Percentiles rank a stretch among this genome's conserved stretches.
Conservation (phyloP, 2,113 vertebrate species). For the Brachirus orientalis region DNA sequence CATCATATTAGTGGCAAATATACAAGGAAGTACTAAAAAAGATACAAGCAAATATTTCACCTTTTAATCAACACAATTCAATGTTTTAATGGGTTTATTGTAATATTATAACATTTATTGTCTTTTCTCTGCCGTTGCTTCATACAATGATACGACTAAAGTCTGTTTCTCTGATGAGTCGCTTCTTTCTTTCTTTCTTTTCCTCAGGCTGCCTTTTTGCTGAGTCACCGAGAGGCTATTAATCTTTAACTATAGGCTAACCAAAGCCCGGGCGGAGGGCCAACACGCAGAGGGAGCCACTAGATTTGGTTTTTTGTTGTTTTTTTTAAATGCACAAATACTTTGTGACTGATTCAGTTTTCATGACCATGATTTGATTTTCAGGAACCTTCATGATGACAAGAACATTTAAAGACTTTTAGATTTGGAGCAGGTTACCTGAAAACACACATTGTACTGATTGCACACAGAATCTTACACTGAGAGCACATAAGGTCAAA, state of each 20-base stretch:
- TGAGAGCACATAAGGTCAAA: too few species aligned
- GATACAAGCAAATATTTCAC: too few species aligned
- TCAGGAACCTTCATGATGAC: too few species aligned
- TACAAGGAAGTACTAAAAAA: too few species aligned
- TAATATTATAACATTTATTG: too few species aligned
- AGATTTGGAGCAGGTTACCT: too few species aligned
- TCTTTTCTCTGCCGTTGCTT: neutral
- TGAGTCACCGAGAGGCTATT: constrained; percentile 68
- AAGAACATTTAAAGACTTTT: too few species aligned
- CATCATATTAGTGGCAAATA: too few species aligned
- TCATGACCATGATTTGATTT: neutral
- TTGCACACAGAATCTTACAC: too few species aligned
- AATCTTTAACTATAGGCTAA: constrained; percentile 64
- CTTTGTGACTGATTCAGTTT: constrained; percentile 17
- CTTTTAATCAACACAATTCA: too few species aligned
- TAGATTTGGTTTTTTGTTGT: neutral
- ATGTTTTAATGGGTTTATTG: too few species aligned
- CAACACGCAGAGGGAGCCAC: constrained; percentile 11
- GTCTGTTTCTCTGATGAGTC: constrained; percentile 27
- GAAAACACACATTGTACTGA: too few species aligned
- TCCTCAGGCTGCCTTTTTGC: constrained; percentile 44
- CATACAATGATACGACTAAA: constrained; percentile 5
- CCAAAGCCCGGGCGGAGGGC: constrained; percentile 19
- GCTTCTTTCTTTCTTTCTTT: neutral
- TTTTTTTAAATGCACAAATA: constrained; percentile 9